phyloP scores from a whole-genome alignment of 2,888 invertebrate species.

The Phalangium opilio region DNA sequence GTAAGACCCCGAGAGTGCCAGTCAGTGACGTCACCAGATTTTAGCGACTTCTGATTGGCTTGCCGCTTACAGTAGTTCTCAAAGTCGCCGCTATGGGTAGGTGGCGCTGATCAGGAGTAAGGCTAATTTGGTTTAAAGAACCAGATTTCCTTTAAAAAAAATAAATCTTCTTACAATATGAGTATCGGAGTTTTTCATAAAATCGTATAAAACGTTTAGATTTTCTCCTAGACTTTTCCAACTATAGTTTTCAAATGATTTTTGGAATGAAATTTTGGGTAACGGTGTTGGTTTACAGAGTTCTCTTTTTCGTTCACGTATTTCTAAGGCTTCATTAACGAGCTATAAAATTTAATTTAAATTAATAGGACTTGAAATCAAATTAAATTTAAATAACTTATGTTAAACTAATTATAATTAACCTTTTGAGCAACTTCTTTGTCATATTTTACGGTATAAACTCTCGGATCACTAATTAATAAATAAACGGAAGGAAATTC shows the following conservation, averaged over 20 bases:
- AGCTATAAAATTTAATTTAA: conserved; percentile 22
- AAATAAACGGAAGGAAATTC: not conserved
- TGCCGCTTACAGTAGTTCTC: too few relatives aligned
- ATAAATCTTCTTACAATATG: conserved; percentile 23
- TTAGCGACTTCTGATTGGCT: too few relatives aligned
- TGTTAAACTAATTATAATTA: not conserved
- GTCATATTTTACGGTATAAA: conserved; percentile 23
- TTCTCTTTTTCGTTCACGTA: conserved; percentile 27
- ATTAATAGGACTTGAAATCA: too few relatives aligned
- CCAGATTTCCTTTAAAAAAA: not conserved
- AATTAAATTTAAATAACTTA: too few relatives aligned
- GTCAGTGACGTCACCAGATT: too few relatives aligned
- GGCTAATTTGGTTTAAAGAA: not conserved
- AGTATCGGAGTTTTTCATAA: conserved; percentile 22
- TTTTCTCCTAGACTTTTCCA: conserved; percentile 31
- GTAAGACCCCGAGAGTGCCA: too few relatives aligned
- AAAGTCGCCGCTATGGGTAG: too few relatives aligned
- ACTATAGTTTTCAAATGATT: conserved; percentile 25
- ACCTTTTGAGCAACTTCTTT: conserved; percentile 25
- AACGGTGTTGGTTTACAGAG: conserved; percentile 24
- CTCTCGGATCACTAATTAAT: conserved; percentile 24
- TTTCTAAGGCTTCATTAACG: conserved; percentile 27
- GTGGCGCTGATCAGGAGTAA: too few relatives aligned
- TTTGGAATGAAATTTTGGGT: conserved; percentile 24
- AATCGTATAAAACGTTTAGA: conserved; percentile 27